A percentile compares a stretch with the other conserved stretches of the same genome.
Conservation (phyloP, 2,113 vertebrate genomes). For the Meleagris gallopavo region DNA sequence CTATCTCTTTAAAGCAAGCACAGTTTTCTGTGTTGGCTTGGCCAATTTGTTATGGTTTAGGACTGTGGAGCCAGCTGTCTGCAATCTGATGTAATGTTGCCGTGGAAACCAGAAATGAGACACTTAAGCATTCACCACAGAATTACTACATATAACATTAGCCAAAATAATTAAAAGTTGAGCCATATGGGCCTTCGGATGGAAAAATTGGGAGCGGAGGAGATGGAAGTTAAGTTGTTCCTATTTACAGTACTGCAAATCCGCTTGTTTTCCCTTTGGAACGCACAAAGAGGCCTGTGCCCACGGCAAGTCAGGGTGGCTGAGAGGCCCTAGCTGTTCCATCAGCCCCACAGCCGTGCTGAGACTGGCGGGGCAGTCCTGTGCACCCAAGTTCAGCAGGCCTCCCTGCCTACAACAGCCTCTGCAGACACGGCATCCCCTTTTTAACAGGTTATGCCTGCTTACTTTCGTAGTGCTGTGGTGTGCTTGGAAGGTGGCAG, state of each 20-base stretch:
- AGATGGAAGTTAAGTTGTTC: conserved; percentile 72
- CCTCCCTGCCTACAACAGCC: neutral
- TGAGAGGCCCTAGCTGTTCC: neutral
- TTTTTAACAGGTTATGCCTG: accelerated
- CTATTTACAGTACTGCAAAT: conserved; percentile 69
- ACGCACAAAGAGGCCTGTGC: neutral
- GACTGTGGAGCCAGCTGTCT: conserved; percentile 86
- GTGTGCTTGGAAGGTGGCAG: accelerated
- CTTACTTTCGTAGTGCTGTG: neutral
- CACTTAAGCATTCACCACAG: conserved; percentile 80
- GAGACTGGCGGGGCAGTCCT: neutral
- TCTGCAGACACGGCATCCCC: accelerated
- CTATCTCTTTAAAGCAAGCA: conserved; percentile 74
- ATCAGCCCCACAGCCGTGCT: neutral
- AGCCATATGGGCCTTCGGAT: conserved; percentile 77
- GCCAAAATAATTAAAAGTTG: conserved; percentile 84
- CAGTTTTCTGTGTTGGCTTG: conserved; percentile 69
- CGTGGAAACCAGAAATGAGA: conserved; percentile 85
- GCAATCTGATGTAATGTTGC: conserved; percentile 87
- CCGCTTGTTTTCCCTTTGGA: conserved; percentile 44
- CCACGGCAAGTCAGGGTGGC: neutral
- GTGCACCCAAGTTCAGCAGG: neutral
- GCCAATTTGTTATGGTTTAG: conserved; percentile 83
- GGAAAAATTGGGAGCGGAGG: conserved; percentile 67
- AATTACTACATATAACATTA: conserved; percentile 81